Evolutionary conservation across 1,140 invertebrate genomes (phyloP).

Genomic region (Eciton burchellii): DNA sequence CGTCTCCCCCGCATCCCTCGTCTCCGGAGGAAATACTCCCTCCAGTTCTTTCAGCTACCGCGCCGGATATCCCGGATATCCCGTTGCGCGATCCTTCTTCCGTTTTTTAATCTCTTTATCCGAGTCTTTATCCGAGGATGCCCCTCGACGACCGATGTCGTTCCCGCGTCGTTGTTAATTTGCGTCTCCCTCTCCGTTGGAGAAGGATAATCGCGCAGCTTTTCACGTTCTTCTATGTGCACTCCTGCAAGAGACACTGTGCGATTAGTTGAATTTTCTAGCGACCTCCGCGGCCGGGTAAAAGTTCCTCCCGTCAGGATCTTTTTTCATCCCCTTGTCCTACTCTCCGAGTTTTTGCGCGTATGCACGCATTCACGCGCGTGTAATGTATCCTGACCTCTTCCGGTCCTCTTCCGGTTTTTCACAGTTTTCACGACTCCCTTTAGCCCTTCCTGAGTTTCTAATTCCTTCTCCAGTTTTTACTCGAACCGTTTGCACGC

Average conservation of each 20-base stretch:
- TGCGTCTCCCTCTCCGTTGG: not conserved
- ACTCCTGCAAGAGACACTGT: not conserved
- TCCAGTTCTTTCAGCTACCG: not conserved
- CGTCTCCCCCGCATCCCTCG: not conserved
- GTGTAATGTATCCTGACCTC: not conserved
- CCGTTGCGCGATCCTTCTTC: not conserved
- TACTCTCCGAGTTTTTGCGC: not conserved
- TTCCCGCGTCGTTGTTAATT: not conserved
- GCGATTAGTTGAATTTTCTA: not conserved
- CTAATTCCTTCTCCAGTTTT: no score
- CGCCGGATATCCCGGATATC: not conserved
- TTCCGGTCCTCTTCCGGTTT: not conserved
- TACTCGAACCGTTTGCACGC: not conserved
- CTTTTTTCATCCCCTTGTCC: not conserved
- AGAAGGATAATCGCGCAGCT: not conserved
- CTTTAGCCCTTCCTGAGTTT: not conserved
- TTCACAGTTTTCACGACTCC: not conserved
- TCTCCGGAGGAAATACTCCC: slow-evolving; percentile 20
- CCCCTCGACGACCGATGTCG: not conserved
- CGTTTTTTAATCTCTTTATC: not conserved
- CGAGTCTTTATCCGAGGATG: not conserved
- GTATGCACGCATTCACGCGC: no score
- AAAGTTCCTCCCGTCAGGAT: not conserved
- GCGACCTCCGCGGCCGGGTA: not conserved
- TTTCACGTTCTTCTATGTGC: not conserved